Conservation (phyloP, 2,113 vertebrate species). For the Bagarius yarrelli region DNA sequence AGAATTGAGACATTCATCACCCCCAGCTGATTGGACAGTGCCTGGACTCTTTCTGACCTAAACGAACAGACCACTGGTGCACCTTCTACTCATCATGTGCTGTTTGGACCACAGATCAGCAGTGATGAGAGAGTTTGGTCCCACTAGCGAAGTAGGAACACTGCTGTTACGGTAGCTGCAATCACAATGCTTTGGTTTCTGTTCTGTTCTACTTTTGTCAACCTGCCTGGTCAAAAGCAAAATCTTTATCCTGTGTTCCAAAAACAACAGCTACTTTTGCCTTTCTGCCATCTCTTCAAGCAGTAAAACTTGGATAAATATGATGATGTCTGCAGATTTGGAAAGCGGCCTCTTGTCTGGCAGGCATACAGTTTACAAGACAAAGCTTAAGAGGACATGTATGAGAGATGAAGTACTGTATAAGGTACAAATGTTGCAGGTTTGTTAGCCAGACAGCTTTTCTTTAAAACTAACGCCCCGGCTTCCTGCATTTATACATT, state of each 20-base stretch:
- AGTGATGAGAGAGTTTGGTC: constrained; percentile 9
- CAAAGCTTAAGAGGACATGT: neutral
- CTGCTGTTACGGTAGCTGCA: constrained; percentile 31
- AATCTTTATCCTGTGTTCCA: neutral
- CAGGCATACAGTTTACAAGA: neutral
- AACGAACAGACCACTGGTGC: constrained; percentile 64
- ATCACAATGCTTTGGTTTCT: neutral
- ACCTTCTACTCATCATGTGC: constrained; percentile 31
- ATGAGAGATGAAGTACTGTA: neutral
- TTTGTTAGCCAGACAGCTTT: neutral
- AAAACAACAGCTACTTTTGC: constrained; percentile 24
- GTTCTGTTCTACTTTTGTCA: constrained; percentile 22
- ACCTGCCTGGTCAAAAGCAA: constrained; percentile 12
- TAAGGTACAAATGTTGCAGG: neutral
- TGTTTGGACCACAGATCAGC: neutral
- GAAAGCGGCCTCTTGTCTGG: constrained; percentile 15
- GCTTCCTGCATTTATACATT: constrained; percentile 39
- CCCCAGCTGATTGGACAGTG: constrained; percentile 73
- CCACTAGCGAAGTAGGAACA: constrained; percentile 39
- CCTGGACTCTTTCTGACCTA: constrained; percentile 67
- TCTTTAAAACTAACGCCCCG: constrained; percentile 2
- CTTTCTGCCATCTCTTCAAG: constrained; percentile 7
- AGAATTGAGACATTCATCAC: constrained; percentile 90
- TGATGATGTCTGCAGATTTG: neutral
- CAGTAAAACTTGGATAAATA: constrained; percentile 35